Evolutionary conservation across 2,888 invertebrate genomes (phyloP).

Genomic region (Zaprionus lineosus): DNA sequence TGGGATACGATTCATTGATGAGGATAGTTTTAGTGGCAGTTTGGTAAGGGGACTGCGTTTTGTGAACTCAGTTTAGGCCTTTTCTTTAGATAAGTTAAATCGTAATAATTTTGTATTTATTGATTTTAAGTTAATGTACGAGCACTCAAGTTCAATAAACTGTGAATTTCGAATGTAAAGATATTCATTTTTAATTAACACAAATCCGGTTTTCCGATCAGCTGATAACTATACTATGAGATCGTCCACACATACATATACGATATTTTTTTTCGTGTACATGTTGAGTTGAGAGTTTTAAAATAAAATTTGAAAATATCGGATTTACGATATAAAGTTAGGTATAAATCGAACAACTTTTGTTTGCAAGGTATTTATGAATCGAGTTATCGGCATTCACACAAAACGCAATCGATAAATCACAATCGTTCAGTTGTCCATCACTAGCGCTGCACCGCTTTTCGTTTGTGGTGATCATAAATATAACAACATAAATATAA

Average conservation of each 20-base stretch:
- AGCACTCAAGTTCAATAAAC: slow-evolving; percentile 72
- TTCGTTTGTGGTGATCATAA: slow-evolving; percentile 19
- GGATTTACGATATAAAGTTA: background rate
- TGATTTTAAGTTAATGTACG: slow-evolving; percentile 60
- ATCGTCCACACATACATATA: too few species aligned
- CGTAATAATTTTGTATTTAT: slow-evolving; percentile 60
- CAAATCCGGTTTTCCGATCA: slow-evolving; percentile 54
- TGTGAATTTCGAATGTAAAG: slow-evolving; percentile 42
- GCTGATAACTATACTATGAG: slow-evolving; percentile 15
- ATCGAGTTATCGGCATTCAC: background rate
- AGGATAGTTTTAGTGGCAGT: slow-evolving; percentile 76
- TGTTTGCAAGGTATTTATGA: slow-evolving; percentile 3
- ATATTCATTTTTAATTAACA: slow-evolving; percentile 16
- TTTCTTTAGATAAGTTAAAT: slow-evolving; percentile 16
- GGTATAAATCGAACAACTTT: too few species aligned
- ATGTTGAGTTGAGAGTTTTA: too few species aligned
- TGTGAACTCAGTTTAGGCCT: slow-evolving; percentile 74
- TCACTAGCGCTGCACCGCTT: slow-evolving; percentile 26
- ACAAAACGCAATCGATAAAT: slow-evolving; percentile 1
- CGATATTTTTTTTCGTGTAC: too few species aligned
- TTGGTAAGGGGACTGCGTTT: slow-evolving; percentile 80
- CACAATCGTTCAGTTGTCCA: slow-evolving; percentile 5
- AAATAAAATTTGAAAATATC: background rate
- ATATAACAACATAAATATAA: too few species aligned
- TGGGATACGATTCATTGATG: slow-evolving; percentile 79